Conservation (phyloP, 2,888 invertebrate species). For the Acleris holmiana region DNA sequence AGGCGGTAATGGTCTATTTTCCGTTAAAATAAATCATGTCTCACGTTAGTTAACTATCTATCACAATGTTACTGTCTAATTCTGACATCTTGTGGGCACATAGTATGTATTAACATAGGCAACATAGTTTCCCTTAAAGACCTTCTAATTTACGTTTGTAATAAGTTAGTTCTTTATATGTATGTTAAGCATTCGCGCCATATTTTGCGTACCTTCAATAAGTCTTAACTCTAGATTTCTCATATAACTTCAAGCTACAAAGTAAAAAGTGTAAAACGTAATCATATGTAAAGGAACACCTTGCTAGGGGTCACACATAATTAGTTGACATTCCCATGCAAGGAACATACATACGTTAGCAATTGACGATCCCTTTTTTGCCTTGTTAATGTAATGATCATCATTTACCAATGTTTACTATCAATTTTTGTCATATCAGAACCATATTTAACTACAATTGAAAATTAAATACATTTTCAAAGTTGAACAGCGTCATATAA, state of each 20-base stretch:
- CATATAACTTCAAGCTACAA: neutral
- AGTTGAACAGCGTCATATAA: slow-evolving; percentile 41
- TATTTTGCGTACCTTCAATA: neutral
- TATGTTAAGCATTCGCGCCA: neutral
- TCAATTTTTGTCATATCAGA: no score
- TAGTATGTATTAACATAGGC: no score
- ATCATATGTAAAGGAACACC: slow-evolving; percentile 25
- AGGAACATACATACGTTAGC: slow-evolving; percentile 26
- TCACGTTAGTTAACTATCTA: no score
- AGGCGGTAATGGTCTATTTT: no score
- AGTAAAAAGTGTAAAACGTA: slow-evolving; percentile 20
- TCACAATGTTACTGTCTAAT: no score
- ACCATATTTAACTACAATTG: no score
- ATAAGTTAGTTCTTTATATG: neutral
- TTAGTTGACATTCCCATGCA: slow-evolving; percentile 28
- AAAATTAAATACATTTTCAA: neutral
- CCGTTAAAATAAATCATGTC: no score
- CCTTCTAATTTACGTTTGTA: neutral
- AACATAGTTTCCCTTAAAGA: no score
- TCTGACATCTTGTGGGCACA: no score
- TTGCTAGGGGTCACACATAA: slow-evolving; percentile 15
- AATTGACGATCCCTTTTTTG: slow-evolving; percentile 25
- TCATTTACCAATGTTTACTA: no score
- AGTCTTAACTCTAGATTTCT: neutral
- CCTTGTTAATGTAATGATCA: no score